These are phyloP conservation scores for Amblyjoppa fuscipennis DNA, from an alignment of 2,888 invertebrate genomes.

Conservation along the genomic window DNA sequence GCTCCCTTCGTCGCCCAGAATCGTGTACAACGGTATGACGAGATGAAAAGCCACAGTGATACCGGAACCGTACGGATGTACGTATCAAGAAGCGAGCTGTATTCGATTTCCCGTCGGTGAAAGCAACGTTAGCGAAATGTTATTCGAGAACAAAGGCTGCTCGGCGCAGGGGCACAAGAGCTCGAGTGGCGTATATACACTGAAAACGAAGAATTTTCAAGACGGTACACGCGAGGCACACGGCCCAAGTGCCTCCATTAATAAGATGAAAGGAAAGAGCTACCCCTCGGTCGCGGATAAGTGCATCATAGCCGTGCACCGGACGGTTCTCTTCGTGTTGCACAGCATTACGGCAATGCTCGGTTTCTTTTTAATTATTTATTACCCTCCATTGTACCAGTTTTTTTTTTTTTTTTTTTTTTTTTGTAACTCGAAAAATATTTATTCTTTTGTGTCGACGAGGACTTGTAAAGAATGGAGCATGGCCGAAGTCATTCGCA, in stretches of 20 bases:
- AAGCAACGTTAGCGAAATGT: slow-evolving; percentile 46
- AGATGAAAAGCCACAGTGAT: slow-evolving; percentile 27
- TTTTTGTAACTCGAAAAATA: slow-evolving; percentile 19
- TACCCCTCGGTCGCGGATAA: slow-evolving; percentile 52
- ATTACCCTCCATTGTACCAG: slow-evolving; percentile 32
- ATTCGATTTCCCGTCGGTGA: slow-evolving; percentile 53
- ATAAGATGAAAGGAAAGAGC: slow-evolving; percentile 70
- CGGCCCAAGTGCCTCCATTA: slow-evolving; percentile 69
- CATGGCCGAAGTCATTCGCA: background rate
- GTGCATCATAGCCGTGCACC: slow-evolving; percentile 64
- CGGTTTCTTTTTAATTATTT: slow-evolving; percentile 57
- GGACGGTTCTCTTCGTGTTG: slow-evolving; percentile 5
- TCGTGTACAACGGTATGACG: background rate
- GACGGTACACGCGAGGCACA: slow-evolving; percentile 54
- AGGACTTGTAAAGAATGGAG: background rate
- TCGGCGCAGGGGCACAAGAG: slow-evolving; percentile 37
- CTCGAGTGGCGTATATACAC: slow-evolving; percentile 54
- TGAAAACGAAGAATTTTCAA: slow-evolving; percentile 62
- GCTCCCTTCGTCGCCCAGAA: background rate
- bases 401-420: slow-evolving; percentile 11
- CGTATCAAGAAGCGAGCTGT: slow-evolving; percentile 39
- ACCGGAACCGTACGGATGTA: slow-evolving; percentile 33
- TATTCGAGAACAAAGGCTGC: slow-evolving; percentile 58
- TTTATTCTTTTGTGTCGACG: slow-evolving; percentile 13
- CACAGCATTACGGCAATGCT: slow-evolving; percentile 54